phyloP scores from a whole-genome alignment of 2,888 invertebrate species.

The Metacarcinus magister region DNA sequence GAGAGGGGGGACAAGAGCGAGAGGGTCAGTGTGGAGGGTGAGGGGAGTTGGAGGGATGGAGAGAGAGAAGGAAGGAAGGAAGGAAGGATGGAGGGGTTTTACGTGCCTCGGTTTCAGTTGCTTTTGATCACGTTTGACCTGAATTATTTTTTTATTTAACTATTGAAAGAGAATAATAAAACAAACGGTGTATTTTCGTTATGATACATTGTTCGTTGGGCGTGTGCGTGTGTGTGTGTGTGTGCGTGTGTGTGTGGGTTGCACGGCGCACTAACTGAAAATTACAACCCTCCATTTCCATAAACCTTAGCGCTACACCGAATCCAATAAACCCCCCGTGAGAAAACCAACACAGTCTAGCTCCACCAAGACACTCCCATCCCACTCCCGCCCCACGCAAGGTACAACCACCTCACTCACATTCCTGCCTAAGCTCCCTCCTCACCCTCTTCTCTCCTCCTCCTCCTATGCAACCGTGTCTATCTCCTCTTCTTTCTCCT shows the following conservation, averaged over 20 bases:
- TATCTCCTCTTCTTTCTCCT: neutral
- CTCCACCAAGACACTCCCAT: neutral
- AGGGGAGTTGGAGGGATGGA: neutral
- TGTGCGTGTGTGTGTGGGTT: neutral
- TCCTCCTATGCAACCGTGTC: neutral
- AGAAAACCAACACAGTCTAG: neutral
- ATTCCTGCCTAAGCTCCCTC: neutral
- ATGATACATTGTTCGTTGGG: no score
- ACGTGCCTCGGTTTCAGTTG: neutral
- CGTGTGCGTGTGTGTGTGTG: neutral
- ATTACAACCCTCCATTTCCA: conserved; percentile 26
- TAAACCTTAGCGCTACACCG: conserved; percentile 12
- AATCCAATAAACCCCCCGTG: neutral
- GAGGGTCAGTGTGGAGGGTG: neutral
- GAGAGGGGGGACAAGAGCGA: neutral
- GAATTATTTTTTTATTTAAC: neutral
- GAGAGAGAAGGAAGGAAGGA: no score
- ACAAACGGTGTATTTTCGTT: neutral
- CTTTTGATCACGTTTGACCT: neutral
- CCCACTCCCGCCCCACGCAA: neutral
- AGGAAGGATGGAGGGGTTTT: neutral
- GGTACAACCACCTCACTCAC: no score
- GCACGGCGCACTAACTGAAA: neutral
- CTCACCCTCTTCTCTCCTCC: neutral
- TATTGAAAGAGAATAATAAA: neutral